phyloP scores from a whole-genome alignment of 2,888 invertebrate species.

The Ametastegia equiseti region DNA sequence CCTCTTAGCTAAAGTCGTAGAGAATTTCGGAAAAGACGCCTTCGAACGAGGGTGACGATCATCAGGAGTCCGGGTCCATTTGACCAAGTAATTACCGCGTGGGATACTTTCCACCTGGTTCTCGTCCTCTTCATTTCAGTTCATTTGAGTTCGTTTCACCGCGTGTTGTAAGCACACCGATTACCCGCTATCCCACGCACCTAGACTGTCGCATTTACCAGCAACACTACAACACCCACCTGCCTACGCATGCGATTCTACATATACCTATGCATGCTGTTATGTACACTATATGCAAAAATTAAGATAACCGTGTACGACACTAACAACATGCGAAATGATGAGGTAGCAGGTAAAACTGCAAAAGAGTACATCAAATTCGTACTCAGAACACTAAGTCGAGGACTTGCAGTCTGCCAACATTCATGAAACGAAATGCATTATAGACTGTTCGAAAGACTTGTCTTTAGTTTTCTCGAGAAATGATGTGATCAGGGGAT shows the following conservation, averaged over 20 bases:
- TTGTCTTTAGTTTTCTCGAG: not conserved
- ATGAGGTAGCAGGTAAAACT: too few relatives aligned
- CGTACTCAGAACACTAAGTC: too few relatives aligned
- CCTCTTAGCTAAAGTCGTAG: not conserved
- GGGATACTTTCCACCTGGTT: slow-evolving; percentile 62
- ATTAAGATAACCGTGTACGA: too few relatives aligned
- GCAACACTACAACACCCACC: slow-evolving; percentile 3
- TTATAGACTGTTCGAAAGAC: not conserved
- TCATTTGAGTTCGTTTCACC: slow-evolving; percentile 36
- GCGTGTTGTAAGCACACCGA: slow-evolving; percentile 9
- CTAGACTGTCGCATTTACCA: slow-evolving; percentile 21
- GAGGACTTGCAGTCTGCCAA: too few relatives aligned
- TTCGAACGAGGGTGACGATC: not conserved
- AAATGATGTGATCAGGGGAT: not conserved
- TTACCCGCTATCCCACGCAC: slow-evolving; percentile 9
- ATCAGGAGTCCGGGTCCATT: slow-evolving; percentile 40
- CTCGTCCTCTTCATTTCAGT: slow-evolving; percentile 13
- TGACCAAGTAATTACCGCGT: slow-evolving; percentile 62
- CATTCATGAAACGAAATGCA: not conserved
- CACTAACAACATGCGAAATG: too few relatives aligned
- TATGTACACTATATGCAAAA: too few relatives aligned
- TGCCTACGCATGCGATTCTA: slow-evolving; percentile 28
- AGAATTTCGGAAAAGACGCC: not conserved
- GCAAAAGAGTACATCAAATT: too few relatives aligned
- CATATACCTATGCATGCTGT: not conserved